A percentile compares a stretch with the other conserved stretches of the same genome.
Evolutionary conservation across 2,113 vertebrate genomes (phyloP).

Genomic region (Cacatua alba): DNA sequence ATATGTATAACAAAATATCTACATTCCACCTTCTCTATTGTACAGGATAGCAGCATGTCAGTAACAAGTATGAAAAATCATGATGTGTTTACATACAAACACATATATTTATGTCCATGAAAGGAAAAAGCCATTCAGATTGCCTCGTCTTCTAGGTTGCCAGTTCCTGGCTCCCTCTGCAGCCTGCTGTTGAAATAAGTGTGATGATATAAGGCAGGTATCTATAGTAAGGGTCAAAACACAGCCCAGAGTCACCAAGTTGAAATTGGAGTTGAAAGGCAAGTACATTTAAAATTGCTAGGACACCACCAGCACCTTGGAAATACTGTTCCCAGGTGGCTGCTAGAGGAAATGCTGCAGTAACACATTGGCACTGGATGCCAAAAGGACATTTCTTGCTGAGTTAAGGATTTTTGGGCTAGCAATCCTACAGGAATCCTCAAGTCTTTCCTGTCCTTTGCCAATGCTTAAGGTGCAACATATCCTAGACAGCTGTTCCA

Average conservation of each 20-base stretch:
- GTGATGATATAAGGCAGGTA: not conserved
- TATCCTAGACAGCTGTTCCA: not conserved
- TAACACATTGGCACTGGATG: rapidly evolving
- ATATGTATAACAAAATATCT: not conserved
- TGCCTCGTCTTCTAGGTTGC: not conserved
- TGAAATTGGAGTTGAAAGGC: not conserved
- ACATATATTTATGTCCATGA: not conserved
- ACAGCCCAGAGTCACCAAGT: not conserved
- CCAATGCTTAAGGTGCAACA: not conserved
- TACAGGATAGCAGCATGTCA: not conserved
- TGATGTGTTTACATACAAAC: not conserved
- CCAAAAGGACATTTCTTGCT: not conserved
- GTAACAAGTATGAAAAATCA: not conserved
- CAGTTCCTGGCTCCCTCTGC: not conserved
- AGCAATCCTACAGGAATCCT: not conserved
- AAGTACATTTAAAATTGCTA: not conserved
- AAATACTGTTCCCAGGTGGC: not conserved
- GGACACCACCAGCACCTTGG: not conserved
- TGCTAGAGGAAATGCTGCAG: not conserved
- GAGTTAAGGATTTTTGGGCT: not conserved
- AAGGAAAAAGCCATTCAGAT: not conserved
- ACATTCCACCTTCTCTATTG: not conserved
- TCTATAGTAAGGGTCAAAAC: not conserved
- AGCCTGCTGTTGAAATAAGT: not conserved
- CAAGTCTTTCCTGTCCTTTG: not conserved